Evolutionary conservation across 2,113 vertebrate species (phyloP).

Genomic region (Saimiri boliviensis): DNA sequence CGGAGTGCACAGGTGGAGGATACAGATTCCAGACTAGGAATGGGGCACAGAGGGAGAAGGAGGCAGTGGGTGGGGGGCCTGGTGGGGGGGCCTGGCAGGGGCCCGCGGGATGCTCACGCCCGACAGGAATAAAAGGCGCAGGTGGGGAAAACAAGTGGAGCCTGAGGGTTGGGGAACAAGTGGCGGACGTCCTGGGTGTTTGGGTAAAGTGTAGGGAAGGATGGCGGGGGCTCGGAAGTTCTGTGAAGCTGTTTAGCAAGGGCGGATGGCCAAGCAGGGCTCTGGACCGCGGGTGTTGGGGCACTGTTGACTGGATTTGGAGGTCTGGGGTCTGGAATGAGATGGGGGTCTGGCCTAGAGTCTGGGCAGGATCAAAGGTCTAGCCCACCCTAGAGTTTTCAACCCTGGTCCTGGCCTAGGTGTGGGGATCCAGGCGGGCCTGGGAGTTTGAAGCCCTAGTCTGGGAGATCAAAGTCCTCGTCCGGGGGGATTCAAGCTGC

Average conservation of each 20-base stretch:
- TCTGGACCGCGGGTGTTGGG: neutral
- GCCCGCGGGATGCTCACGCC: neutral
- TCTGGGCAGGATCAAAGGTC: neutral
- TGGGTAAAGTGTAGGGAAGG: neutral
- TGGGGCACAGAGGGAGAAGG: neutral
- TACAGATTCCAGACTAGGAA: neutral
- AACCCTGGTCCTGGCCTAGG: neutral
- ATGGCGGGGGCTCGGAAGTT: neutral
- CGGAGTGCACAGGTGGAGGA: neutral
- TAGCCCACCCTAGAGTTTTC: conserved; percentile 1
- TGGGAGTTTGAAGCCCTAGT: neutral
- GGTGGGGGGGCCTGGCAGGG: neutral
- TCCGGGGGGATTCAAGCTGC: neutral
- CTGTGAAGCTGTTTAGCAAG: neutral
- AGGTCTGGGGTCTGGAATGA: neutral
- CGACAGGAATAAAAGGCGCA: neutral
- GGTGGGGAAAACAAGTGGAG: neutral
- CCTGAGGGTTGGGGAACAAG: neutral
- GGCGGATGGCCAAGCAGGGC: neutral
- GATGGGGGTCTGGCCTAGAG: neutral
- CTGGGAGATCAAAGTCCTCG: neutral
- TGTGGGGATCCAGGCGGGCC: neutral
- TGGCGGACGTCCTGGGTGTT: neutral
- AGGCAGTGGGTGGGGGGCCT: neutral
- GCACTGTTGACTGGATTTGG: neutral